Conservation (phyloP, 1,140 invertebrate species). For the Plodia interpunctella region DNA sequence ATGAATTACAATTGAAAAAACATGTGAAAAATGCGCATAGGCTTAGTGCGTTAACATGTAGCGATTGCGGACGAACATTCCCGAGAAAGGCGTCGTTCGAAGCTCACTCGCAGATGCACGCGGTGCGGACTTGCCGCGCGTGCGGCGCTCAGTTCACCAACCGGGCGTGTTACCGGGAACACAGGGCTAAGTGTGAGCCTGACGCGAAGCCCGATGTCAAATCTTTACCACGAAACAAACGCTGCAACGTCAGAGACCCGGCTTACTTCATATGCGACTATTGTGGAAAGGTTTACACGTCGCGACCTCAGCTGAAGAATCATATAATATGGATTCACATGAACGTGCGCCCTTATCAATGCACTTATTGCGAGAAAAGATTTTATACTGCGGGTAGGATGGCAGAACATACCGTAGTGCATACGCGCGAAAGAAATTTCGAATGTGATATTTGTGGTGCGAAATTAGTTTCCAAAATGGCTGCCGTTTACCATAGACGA, state of each 20-base stretch:
- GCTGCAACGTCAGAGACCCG: constrained; percentile 57
- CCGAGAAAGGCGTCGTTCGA: constrained; percentile 47
- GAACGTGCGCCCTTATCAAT: constrained; percentile 67
- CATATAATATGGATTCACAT: constrained; percentile 74
- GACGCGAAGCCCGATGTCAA: constrained; percentile 47
- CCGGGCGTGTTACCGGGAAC: constrained; percentile 52
- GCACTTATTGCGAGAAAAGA: constrained; percentile 67
- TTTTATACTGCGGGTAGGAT: constrained; percentile 69
- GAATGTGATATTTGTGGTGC: constrained; percentile 71
- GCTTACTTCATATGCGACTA: constrained; percentile 66
- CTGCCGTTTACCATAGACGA: constrained; percentile 63
- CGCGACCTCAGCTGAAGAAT: constrained; percentile 64
- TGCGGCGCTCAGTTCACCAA: constrained; percentile 59
- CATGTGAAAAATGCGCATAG: constrained; percentile 47
- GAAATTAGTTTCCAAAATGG: constrained; percentile 67
- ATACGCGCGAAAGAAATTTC: constrained; percentile 67
- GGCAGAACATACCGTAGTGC: constrained; percentile 67
- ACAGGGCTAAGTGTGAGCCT: constrained; percentile 55
- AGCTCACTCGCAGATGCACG: constrained; percentile 58
- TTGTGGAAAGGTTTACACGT: constrained; percentile 58
- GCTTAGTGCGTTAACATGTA: constrained; percentile 38
- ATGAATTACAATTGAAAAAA: constrained; percentile 30
- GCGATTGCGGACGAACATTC: constrained; percentile 56
- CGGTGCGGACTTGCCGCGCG: constrained; percentile 50
- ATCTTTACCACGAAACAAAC: constrained; percentile 36